Conservation (phyloP, 1,140 invertebrate species). For the Scaptomyza pallida region DNA sequence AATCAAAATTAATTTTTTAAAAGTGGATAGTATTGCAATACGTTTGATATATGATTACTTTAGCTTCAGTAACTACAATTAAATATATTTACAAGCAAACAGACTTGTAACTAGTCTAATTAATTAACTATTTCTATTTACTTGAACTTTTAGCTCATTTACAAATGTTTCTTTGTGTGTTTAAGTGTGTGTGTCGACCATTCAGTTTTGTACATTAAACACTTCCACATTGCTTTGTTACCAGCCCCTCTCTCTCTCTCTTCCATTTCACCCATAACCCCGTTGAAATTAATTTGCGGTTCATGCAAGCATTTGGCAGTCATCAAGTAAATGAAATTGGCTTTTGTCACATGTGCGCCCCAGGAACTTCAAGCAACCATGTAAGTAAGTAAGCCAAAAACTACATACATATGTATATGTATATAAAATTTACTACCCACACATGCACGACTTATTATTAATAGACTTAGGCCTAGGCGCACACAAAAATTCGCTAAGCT, state of each 20-base stretch:
- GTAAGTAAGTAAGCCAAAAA: constrained; percentile 31
- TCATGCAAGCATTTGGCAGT: constrained; percentile 35
- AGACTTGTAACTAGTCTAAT: too few species aligned
- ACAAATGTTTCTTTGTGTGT: neutral
- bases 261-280: neutral
- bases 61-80: too few species aligned
- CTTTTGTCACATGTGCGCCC: constrained; percentile 48
- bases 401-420: constrained; percentile 6
- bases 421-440: constrained; percentile 32
- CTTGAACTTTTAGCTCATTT: constrained; percentile 1
- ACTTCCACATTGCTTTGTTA: too few species aligned
- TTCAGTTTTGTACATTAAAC: neutral
- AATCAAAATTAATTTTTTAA: too few species aligned
- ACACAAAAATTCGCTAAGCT: constrained; percentile 28
- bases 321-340: constrained; percentile 54
- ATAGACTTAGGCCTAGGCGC: constrained; percentile 25
- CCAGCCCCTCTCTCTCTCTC: neutral
- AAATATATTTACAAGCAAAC: too few species aligned
- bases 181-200: neutral
- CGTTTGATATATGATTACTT: too few species aligned
- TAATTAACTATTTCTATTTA: neutral
- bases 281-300: constrained; percentile 50
- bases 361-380: constrained; percentile 10
- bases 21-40: too few species aligned
- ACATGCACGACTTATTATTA: constrained; percentile 42